Base-by-base conservation (phyloP, 2,888 invertebrate genomes). In the Cylindroiulus punctatus region DNA sequence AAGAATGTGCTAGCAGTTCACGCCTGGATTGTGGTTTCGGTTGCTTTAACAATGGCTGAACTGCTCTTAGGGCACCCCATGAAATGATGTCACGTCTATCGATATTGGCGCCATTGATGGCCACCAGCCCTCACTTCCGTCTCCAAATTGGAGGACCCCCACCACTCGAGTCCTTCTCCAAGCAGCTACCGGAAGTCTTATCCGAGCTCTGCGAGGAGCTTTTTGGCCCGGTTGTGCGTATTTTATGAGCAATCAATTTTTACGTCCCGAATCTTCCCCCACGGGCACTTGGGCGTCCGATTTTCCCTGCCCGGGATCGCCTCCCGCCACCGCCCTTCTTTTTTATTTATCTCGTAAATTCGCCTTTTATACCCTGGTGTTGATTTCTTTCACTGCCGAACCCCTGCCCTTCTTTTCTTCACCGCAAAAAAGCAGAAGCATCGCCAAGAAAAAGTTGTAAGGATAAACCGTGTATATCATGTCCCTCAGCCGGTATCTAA, bases 191-290 rank as follows among this genome's bases (percentile, higher is more conserved):
- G 22, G 57, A 22, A 57, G 19, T 57, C 7, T 57, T 57, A 22
- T 57, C 57, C 22, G 7, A 22, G 22, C 22, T 22, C 10, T 57
- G 22, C 22, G 22, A 57, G 22, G 0, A 22, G 19, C 57, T 57
- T 57, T 57, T 57, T 22, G 57, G 57, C 57, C 1, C 22, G 22
- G 57, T 22, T 57, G 19, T 57, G 22, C 22, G 57, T 22, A 57
- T 22, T 57, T 57, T 57, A 57, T 57, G 57, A 57, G 57, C 57
- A 57, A 57, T 57, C 57, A 57, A 57, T 57, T 57, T 57, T 57
- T 57, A 57, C 57, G 57, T 22, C 3, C 22, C 8, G 22, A 57
- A n/a, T 57, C 57, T 57, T 57, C 7, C 22, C 57, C 57, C 57
- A n/a, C 1, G n/a, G 57, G 57, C 0, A 8, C 57, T 22, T 22